A percentile compares a stretch with the other conserved stretches of the same genome.
Conservation (phyloP, 1,140 invertebrate genomes). For the Theocolax elegans region DNA sequence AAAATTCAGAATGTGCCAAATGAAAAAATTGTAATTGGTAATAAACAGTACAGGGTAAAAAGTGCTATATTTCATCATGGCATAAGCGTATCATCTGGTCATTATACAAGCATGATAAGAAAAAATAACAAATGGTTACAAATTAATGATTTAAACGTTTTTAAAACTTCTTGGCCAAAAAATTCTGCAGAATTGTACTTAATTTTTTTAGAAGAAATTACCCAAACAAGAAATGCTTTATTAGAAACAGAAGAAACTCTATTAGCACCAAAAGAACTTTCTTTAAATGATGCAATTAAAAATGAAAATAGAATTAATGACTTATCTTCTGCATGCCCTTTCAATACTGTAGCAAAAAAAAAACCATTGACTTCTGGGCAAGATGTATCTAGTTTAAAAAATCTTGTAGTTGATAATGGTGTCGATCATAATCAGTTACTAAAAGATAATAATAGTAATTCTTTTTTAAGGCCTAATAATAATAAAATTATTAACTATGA, state of each 20-base stretch:
- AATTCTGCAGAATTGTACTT: neutral
- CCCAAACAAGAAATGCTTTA: neutral
- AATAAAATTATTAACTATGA: neutral
- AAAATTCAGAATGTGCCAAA: neutral
- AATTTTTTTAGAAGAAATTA: neutral
- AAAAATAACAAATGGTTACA: neutral
- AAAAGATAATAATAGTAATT: too few species aligned
- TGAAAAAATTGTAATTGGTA: neutral
- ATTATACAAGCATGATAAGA: neutral
- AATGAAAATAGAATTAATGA: neutral
- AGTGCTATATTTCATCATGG: neutral
- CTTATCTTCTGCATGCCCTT: too few species aligned
- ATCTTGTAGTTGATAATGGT: neutral
- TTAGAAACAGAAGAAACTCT: neutral
- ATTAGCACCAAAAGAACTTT: too few species aligned
- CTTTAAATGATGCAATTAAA: neutral
- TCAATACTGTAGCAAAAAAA: too few species aligned
- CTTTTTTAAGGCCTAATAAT: neutral
- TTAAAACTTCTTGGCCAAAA: neutral
- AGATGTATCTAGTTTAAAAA: neutral
- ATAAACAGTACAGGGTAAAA: neutral
- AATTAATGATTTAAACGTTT: neutral
- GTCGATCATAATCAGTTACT: too few species aligned
- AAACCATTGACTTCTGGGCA: neutral
- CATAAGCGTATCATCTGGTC: neutral